phyloP scores from a whole-genome alignment of 1,140 invertebrate species.

The Heliconius nattereri region DNA sequence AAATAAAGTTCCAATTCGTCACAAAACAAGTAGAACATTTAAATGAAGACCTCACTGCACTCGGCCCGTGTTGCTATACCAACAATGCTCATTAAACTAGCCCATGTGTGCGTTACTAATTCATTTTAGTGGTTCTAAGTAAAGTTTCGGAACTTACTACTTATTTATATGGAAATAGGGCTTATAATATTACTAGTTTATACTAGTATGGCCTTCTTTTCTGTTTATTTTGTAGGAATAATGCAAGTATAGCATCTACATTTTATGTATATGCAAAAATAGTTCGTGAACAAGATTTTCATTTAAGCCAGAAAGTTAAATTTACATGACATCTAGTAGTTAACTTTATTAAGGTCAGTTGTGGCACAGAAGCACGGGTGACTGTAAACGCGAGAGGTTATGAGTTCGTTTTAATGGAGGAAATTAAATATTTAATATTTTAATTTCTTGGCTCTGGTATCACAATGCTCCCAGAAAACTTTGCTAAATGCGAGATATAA shows the following conservation, averaged over 20 bases:
- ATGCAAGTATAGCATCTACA: background rate
- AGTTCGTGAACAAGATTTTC: background rate
- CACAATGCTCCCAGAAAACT: too few species aligned
- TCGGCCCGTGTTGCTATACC: conserved; percentile 53
- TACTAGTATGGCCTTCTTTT: background rate
- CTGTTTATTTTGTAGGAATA: background rate
- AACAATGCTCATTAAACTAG: conserved; percentile 55
- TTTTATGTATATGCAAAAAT: background rate
- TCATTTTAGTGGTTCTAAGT: conserved; percentile 18
- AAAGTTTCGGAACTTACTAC: background rate
- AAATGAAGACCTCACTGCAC: conserved; percentile 44
- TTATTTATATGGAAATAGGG: background rate
- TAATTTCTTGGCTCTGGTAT: too few species aligned
- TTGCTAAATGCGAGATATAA: too few species aligned
- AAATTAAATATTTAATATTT: too few species aligned
- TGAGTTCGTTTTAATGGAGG: too few species aligned
- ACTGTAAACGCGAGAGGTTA: too few species aligned
- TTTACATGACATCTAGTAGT: background rate
- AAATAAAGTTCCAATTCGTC: conserved; percentile 24
- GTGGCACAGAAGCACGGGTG: too few species aligned
- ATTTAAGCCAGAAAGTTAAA: background rate
- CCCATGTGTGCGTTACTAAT: conserved; percentile 70
- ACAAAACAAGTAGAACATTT: conserved; percentile 37
- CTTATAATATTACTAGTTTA: background rate
- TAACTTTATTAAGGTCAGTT: too few species aligned